Conservation (phyloP, 2,797 vertebrate genomes). For the Gobionotothen gibberifrons region DNA sequence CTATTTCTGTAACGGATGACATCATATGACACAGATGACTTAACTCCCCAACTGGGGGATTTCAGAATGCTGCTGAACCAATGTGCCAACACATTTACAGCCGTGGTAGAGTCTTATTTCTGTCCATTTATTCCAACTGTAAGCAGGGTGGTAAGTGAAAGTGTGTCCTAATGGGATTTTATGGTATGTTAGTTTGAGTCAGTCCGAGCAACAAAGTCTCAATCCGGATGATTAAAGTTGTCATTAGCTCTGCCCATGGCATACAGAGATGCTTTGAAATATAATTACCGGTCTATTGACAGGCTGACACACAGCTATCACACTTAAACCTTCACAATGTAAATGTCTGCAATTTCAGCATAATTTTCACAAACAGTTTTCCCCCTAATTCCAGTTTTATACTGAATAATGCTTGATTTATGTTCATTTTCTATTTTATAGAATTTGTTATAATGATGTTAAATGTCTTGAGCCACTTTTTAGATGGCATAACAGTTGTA, state of each 20-base stretch:
- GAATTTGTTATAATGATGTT: not conserved
- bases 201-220: conserved; percentile 18
- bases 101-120: conserved; percentile 19
- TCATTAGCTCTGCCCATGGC: conserved; percentile 21
- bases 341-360: conserved; percentile 21
- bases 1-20: conserved; percentile 71
- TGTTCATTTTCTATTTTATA: not conserved
- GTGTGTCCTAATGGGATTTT: conserved; percentile 26
- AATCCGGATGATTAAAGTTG: conserved; percentile 45
- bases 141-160: conserved; percentile 33
- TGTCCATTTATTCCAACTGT: conserved; percentile 41
- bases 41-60: conserved; percentile 32
- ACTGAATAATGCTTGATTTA: not conserved
- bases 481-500: not conserved
- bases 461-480: too few species aligned
- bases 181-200: conserved; percentile 29
- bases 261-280: conserved; percentile 21
- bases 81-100: conserved; percentile 34
- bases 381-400: not conserved
- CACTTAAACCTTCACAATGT: conserved; percentile 23
- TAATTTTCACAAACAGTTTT: conserved; percentile 24
- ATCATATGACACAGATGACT: conserved; percentile 65
- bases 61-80: conserved; percentile 7
- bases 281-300: conserved; percentile 46
- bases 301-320: conserved; percentile 19